Evolutionary conservation across 1,140 invertebrate species (phyloP).

Genomic region (Neotoxoptera formosana): DNA sequence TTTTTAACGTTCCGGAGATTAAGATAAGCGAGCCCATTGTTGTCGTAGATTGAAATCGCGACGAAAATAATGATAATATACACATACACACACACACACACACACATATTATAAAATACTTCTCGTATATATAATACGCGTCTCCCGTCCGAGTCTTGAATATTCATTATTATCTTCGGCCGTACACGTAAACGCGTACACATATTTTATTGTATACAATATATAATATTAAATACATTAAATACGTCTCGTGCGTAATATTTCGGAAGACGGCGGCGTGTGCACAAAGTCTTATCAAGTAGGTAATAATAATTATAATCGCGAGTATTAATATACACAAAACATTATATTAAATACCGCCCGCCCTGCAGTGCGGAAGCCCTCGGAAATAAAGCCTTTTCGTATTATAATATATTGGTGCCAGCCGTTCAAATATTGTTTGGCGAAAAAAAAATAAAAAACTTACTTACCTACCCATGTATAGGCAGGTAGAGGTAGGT

Average conservation of each 20-base stretch:
- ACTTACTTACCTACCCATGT: too few species aligned
- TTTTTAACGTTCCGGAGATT: constrained; percentile 25
- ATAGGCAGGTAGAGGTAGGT: too few species aligned
- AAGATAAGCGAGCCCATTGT: constrained; percentile 34
- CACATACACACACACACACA: not conserved
- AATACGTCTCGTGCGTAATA: not conserved
- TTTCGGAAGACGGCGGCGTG: not conserved
- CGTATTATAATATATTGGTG: too few species aligned
- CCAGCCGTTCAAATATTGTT: not conserved
- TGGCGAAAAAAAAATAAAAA: not conserved
- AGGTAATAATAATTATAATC: not conserved
- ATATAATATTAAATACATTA: not conserved
- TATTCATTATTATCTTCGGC: not conserved
- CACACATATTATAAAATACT: not conserved
- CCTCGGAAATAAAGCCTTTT: not conserved
- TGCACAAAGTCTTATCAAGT: not conserved
- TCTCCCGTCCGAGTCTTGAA: not conserved
- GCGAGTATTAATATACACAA: not conserved
- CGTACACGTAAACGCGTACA: not conserved
- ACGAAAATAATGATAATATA: not conserved
- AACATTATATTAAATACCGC: not conserved
- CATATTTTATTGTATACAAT: constrained; percentile 1
- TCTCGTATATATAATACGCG: too few species aligned
- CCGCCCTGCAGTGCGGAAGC: too few species aligned
- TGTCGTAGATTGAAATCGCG: constrained; percentile 6